A percentile compares a stretch with the other conserved stretches of the same genome.
Conservation (phyloP, 2,888 invertebrate genomes). For the Blastobasis lacticolella region DNA sequence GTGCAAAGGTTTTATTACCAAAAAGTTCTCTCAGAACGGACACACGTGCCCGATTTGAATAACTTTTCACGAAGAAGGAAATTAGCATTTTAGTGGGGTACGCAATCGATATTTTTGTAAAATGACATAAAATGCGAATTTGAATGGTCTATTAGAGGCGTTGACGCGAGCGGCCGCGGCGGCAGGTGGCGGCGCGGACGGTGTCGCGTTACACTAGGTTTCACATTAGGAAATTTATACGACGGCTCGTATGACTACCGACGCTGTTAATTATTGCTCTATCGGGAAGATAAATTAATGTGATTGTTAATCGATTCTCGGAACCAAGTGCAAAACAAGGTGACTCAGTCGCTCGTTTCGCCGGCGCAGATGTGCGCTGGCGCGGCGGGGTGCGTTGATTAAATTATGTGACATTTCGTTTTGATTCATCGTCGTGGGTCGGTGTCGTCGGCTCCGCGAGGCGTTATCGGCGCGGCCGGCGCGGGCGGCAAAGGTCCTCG, state of each 20-base stretch:
- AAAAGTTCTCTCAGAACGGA: no score
- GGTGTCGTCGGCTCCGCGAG: constrained; percentile 42
- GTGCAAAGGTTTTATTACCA: no score
- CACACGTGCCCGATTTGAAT: neutral
- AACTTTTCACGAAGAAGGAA: neutral
- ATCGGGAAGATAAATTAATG: constrained; percentile 64
- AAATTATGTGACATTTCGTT: constrained; percentile 68
- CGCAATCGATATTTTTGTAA: constrained; percentile 42
- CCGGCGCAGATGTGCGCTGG: constrained; percentile 42
- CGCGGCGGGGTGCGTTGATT: constrained; percentile 58
- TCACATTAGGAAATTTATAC: constrained; percentile 73
- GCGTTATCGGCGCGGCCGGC: constrained; percentile 36
- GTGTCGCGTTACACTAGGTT: constrained; percentile 68
- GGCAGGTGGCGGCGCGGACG: constrained; percentile 57
- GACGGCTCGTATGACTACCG: constrained; percentile 66
- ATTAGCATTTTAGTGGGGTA: neutral
- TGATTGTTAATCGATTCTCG: constrained; percentile 64
- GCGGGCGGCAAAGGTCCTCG: constrained; percentile 49
- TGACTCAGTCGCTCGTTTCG: constrained; percentile 59
- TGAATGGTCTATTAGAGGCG: constrained; percentile 53
- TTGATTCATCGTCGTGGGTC: constrained; percentile 61
- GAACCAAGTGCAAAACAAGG: constrained; percentile 67
- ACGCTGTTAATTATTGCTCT: constrained; percentile 67
- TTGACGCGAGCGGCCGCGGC: constrained; percentile 46
- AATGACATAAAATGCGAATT: constrained; percentile 35